These are phyloP conservation scores for Emberiza fucata DNA, from an alignment of 2,113 vertebrate genomes.

Conservation along the genomic window DNA sequence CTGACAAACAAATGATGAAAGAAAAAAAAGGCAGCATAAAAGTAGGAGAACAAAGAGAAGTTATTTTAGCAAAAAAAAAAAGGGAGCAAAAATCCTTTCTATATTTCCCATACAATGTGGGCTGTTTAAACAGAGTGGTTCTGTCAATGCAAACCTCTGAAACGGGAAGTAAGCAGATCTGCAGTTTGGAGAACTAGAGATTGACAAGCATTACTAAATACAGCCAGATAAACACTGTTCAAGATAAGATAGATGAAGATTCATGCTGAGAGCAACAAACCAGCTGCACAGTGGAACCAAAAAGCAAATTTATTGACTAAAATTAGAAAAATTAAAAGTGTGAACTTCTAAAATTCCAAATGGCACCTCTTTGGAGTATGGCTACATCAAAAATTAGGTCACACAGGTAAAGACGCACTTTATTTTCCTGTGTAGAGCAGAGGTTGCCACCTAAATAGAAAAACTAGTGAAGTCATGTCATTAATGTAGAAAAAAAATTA, in stretches of 20 bases:
- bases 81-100: background rate
- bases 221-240: background rate
- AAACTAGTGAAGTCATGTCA: background rate
- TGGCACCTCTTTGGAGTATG: background rate
- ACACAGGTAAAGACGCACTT: background rate
- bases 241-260: background rate
- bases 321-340: background rate
- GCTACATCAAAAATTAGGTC: background rate
- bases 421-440: background rate
- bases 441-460: background rate
- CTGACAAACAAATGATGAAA: background rate
- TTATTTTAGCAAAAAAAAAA: background rate
- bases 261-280: background rate
- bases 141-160: background rate
- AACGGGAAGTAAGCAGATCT: background rate
- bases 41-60: background rate
- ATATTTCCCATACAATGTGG: background rate
- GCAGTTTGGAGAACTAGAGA: no score
- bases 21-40: background rate
- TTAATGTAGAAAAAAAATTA: background rate
- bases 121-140: background rate
- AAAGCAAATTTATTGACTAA: background rate
- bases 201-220: background rate
- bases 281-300: background rate
- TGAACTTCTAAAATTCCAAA: background rate